Percentiles rank a stretch among this genome's conserved stretches.
phyloP scores from a whole-genome alignment of 92 coral and sea anemone genomes.

The Pocillopora meandrina region DNA sequence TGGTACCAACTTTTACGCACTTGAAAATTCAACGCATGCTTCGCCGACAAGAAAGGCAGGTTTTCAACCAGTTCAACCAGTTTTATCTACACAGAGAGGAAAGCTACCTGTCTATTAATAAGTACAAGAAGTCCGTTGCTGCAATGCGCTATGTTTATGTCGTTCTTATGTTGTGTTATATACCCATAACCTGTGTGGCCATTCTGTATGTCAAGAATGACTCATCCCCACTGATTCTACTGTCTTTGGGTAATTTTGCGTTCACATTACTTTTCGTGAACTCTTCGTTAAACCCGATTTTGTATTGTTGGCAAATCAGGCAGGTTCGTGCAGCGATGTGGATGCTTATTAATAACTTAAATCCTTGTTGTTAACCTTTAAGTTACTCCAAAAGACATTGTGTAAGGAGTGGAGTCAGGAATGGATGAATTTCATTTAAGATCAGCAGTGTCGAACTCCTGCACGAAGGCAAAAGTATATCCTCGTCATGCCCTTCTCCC shows the following conservation, averaged over 20 bases:
- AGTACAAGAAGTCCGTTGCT: conserved; percentile 29
- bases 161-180: conserved; percentile 20
- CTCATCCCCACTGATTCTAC: background rate
- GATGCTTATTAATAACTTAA: conserved; percentile 17
- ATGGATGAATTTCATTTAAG: too few species aligned
- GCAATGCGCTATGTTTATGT: conserved; percentile 38
- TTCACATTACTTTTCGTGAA: conserved; percentile 25
- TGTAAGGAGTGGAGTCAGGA: too few species aligned
- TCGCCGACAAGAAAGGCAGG: conserved; percentile 23
- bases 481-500: too few species aligned
- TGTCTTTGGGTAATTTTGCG: conserved; percentile 33
- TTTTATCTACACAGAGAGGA: conserved; percentile 31
- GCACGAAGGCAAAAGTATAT: too few species aligned
- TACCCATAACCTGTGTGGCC: conserved; percentile 23
- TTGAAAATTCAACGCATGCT: conserved; percentile 23
- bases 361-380: conserved; percentile 1
- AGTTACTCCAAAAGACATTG: background rate
- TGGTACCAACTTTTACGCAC: conserved; percentile 30
- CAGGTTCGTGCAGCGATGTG: conserved; percentile 35
- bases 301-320: conserved; percentile 38
- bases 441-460: too few species aligned
- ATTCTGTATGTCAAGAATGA: conserved; percentile 10
- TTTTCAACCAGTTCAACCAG: conserved; percentile 31
- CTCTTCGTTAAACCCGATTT: conserved; percentile 31
- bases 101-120: conserved; percentile 38